Conservation (phyloP, 92 coral and sea anemone species). For the Plumapathes pennacea region DNA sequence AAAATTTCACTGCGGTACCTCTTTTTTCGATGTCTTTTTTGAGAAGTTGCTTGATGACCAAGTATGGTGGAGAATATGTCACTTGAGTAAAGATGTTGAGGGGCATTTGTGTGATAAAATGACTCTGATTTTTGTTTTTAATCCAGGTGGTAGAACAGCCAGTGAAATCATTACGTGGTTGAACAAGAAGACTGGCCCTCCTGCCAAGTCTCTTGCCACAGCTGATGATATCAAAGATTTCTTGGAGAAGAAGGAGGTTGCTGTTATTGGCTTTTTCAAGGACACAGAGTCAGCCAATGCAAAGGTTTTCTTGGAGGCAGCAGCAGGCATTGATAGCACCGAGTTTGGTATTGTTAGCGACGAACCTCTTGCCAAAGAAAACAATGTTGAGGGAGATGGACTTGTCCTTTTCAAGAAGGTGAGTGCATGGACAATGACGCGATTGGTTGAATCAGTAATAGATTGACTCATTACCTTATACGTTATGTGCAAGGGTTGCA, state of each 20-base stretch:
- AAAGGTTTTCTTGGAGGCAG: conserved; percentile 82
- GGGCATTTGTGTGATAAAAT: too few relatives aligned
- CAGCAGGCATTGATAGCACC: conserved; percentile 84
- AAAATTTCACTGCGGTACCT: too few relatives aligned
- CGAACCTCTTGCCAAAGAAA: conserved; percentile 76
- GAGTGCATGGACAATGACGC: too few relatives aligned
- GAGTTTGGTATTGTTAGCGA: conserved; percentile 91
- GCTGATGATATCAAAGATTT: conserved; percentile 83
- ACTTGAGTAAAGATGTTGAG: too few relatives aligned
- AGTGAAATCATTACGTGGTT: conserved; percentile 84
- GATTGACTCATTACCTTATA: too few relatives aligned
- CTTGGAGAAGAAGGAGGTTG: conserved; percentile 65
- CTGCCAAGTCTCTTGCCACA: conserved; percentile 72
- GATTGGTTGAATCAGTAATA: too few relatives aligned
- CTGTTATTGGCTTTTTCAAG: conserved; percentile 85
- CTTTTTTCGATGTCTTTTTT: too few relatives aligned
- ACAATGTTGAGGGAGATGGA: conserved; percentile 79
- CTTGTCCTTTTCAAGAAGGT: conserved; percentile 96
- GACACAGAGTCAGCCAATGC: conserved; percentile 86
- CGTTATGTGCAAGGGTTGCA: too few relatives aligned
- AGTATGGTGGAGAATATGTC: too few relatives aligned
- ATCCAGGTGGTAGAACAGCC: conserved; percentile 86
- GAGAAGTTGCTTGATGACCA: too few relatives aligned
- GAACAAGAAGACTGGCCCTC: conserved; percentile 96
- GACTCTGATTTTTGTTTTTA: too few relatives aligned